Evolutionary conservation across 2,888 invertebrate species (phyloP).

Genomic region (Scotopteryx bipunctaria): DNA sequence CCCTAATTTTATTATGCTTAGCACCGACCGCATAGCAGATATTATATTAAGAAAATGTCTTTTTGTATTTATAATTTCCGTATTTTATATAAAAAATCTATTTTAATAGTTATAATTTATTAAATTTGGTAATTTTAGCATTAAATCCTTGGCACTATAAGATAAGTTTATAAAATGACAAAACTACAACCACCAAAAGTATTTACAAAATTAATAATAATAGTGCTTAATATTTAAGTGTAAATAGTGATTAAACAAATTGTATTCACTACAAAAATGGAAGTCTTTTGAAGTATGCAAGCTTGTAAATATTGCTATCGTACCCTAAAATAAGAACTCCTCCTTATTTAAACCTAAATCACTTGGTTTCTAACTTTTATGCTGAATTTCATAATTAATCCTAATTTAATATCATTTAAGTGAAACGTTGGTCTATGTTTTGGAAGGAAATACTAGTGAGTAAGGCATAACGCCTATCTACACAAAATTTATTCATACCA

Average conservation of each 20-base stretch:
- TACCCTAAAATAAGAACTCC: background rate
- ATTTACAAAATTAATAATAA: conserved; percentile 30
- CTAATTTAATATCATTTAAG: conserved; percentile 11
- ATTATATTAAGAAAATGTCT: conserved; percentile 38
- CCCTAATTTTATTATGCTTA: conserved; percentile 47
- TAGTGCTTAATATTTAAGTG: conserved; percentile 29
- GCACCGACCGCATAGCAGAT: conserved; percentile 61
- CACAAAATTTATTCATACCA: too few relatives aligned
- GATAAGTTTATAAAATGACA: conserved; percentile 14
- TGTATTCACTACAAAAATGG: conserved; percentile 24
- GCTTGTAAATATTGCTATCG: conserved; percentile 18
- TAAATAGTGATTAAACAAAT: conserved; percentile 26
- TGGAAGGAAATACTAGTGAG: background rate
- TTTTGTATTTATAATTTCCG: conserved; percentile 39
- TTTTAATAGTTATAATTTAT: conserved; percentile 3
- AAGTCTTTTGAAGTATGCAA: conserved; percentile 32
- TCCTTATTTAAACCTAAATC: background rate
- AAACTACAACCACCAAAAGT: conserved; percentile 28
- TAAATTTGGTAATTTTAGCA: conserved; percentile 23
- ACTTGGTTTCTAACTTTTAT: background rate
- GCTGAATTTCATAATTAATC: background rate
- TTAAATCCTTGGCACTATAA: conserved; percentile 46
- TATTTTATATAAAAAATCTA: conserved; percentile 25
- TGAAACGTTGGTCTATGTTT: conserved; percentile 14
- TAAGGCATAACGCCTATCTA: background rate